phyloP scores from a whole-genome alignment of 2,113 vertebrate genomes.

The Cygnus atratus region DNA sequence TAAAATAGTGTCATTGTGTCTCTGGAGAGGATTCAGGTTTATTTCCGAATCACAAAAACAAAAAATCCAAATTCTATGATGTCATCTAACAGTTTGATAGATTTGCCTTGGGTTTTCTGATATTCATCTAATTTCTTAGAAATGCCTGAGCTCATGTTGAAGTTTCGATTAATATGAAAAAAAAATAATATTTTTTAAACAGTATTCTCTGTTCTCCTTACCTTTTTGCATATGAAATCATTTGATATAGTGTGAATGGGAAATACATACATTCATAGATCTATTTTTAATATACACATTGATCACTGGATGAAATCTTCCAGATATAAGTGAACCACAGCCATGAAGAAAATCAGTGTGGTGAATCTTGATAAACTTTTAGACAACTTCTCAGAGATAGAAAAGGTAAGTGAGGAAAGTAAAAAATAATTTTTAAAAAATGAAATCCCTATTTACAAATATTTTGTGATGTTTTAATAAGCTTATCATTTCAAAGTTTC shows the following conservation, averaged over 20 bases:
- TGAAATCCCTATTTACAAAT: neutral
- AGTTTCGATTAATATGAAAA: neutral
- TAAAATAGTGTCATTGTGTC: neutral
- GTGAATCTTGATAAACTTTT: slow-evolving; percentile 85
- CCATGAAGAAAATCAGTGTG: slow-evolving; percentile 53
- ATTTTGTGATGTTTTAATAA: neutral
- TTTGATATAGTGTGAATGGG: neutral
- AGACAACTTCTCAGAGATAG: slow-evolving; percentile 82
- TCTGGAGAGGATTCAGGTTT: neutral
- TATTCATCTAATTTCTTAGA: neutral
- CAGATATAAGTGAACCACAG: slow-evolving; percentile 44
- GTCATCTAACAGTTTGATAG: neutral
- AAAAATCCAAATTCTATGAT: neutral
- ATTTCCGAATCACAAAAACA: neutral
- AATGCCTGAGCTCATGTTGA: neutral
- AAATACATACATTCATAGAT: neutral
- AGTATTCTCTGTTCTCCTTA: neutral
- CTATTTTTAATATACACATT: neutral
- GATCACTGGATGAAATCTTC: neutral
- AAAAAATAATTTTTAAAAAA: neutral
- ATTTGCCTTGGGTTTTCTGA: neutral
- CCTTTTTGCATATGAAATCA: neutral
- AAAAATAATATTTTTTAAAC: neutral
- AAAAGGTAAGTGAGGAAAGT: slow-evolving; percentile 78
- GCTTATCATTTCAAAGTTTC: neutral